A percentile compares a stretch with the other conserved stretches of the same genome.
These are phyloP conservation scores for Penelope pileata DNA, from an alignment of 2,113 vertebrate genomes.

Conservation along the genomic window DNA sequence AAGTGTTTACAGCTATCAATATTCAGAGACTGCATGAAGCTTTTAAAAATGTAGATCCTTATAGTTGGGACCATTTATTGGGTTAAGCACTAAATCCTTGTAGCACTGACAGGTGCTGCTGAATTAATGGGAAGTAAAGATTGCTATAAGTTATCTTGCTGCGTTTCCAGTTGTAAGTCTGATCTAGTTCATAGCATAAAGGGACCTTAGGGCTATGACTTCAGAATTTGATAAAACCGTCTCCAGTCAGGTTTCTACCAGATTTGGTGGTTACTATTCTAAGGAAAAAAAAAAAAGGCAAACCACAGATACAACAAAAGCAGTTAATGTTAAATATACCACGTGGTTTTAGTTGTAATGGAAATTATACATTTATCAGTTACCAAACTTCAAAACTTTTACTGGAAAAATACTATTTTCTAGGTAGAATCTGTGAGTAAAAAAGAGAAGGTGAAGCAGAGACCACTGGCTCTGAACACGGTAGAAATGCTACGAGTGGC, in stretches of 20 bases:
- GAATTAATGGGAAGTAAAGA: neutral
- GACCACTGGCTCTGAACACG: constrained; percentile 93
- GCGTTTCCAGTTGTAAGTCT: neutral
- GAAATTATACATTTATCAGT: neutral
- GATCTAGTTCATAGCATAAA: neutral
- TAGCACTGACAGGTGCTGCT: neutral
- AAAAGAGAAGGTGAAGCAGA: constrained; percentile 96
- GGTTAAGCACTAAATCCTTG: neutral
- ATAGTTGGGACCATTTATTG: neutral
- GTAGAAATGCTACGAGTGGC: constrained; percentile 97
- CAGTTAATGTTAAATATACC: neutral
- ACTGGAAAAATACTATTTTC: constrained; percentile 34
- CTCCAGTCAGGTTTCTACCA: neutral
- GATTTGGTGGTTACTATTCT: neutral
- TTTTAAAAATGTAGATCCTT: constrained; percentile 19
- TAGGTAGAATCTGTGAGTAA: constrained; percentile 94
- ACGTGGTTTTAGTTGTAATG: neutral
- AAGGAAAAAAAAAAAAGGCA: neutral
- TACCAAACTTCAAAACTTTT: neutral
- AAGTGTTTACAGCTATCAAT: neutral
- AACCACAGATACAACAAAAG: neutral
- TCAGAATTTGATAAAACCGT: neutral
- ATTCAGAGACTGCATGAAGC: neutral
- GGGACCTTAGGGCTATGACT: neutral
- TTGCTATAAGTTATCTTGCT: neutral